Percentiles rank a stretch among this genome's conserved stretches.
These are phyloP conservation scores for Leptodactylus fuscus DNA, from an alignment of 2,113 vertebrate genomes.

Conservation along the genomic window DNA sequence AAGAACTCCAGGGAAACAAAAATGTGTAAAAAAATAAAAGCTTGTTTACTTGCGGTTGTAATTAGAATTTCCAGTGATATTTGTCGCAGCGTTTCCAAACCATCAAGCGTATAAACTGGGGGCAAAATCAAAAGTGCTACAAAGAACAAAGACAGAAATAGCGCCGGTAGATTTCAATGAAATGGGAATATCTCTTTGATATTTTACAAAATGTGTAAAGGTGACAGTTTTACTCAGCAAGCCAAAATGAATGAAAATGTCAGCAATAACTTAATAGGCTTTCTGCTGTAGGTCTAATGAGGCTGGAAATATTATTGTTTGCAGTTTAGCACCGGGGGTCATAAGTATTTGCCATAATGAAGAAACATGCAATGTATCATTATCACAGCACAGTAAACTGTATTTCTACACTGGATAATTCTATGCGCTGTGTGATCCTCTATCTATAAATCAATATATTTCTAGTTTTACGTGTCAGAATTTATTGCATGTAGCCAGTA, in stretches of 20 bases:
- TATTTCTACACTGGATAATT: conserved; percentile 71
- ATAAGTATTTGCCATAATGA: conserved; percentile 74
- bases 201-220: conserved; percentile 73
- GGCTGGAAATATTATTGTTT: conserved; percentile 78
- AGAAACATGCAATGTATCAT: conserved; percentile 71
- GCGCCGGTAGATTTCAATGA: conserved; percentile 48
- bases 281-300: conserved; percentile 82
- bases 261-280: conserved; percentile 77
- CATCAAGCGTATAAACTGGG: conserved; percentile 42
- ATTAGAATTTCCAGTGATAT: conserved; percentile 33
- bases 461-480: neutral
- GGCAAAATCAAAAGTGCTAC: conserved; percentile 46
- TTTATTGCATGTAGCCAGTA: neutral
- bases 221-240: conserved; percentile 74
- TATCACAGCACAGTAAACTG: conserved; percentile 67
- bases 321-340: conserved; percentile 76
- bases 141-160: conserved; percentile 41
- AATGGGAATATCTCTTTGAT: conserved; percentile 65
- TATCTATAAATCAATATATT: conserved; percentile 65
- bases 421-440: conserved; percentile 74
- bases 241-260: conserved; percentile 75
- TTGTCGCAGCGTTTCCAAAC: conserved; percentile 6
- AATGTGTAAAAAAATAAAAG: neutral
- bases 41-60: conserved; percentile 1
- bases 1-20: neutral